A percentile compares a stretch with the other conserved stretches of the same genome.
phyloP scores from a whole-genome alignment of 1,140 invertebrate species.

The Oscheius sp. region DNA sequence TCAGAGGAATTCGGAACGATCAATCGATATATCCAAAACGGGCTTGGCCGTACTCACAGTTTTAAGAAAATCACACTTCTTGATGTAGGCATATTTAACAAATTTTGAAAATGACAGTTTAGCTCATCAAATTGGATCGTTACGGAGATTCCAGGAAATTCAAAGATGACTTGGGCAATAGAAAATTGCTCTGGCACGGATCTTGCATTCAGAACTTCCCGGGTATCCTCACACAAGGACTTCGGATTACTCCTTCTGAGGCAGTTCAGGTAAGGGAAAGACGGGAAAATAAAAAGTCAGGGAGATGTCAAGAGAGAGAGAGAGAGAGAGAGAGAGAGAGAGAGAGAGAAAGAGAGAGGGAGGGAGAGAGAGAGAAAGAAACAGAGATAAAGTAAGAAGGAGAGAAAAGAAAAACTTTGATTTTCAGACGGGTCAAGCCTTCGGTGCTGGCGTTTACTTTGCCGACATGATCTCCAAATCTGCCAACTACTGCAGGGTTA shows the following conservation, averaged over 20 bases:
- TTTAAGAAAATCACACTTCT: slow-evolving; percentile 74
- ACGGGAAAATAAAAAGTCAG: too few relatives aligned
- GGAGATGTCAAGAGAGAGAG: too few relatives aligned
- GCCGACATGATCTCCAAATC: slow-evolving; percentile 95
- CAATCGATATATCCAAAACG: slow-evolving; percentile 76
- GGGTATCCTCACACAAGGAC: slow-evolving; percentile 90
- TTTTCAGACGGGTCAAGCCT: slow-evolving; percentile 87
- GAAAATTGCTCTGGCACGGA: slow-evolving; percentile 84
- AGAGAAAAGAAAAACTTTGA: too few relatives aligned
- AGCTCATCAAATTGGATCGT: slow-evolving; percentile 72
- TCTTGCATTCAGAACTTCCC: slow-evolving; percentile 88
- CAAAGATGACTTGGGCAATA: slow-evolving; percentile 79
- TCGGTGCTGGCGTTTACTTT: slow-evolving; percentile 85
- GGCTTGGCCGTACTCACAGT: slow-evolving; percentile 78
- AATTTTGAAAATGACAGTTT: background rate
- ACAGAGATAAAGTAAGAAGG: too few relatives aligned
- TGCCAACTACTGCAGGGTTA: slow-evolving; percentile 65
- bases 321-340: too few relatives aligned
- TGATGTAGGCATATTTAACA: slow-evolving; percentile 67
- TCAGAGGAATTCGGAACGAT: slow-evolving; percentile 76
- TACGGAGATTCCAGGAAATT: slow-evolving; percentile 77
- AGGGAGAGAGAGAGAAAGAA: too few relatives aligned
- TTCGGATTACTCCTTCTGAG: slow-evolving; percentile 91
- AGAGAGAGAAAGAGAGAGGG: too few relatives aligned
- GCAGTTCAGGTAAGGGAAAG: slow-evolving; percentile 64